A percentile compares a stretch with the other conserved stretches of the same genome.
phyloP scores from a whole-genome alignment of 2,797 vertebrate genomes.

The Tinamus major region DNA sequence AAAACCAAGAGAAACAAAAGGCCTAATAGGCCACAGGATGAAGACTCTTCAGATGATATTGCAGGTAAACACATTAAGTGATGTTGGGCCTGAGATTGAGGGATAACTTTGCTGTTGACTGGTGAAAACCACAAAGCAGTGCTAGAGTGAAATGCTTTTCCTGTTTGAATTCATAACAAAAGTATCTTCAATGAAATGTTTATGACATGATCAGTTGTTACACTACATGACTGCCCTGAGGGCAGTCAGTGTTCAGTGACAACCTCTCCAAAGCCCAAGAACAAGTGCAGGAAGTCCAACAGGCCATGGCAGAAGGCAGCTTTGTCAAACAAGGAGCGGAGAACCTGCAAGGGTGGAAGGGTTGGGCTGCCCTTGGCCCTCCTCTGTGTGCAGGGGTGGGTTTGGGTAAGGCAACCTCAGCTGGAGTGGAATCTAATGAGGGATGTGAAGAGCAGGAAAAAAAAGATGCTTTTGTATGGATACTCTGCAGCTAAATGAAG shows the following conservation, averaged over 20 bases:
- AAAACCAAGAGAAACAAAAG: constrained; percentile 93
- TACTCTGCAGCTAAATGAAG: not conserved
- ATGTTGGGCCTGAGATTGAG: not conserved
- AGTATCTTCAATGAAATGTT: not conserved
- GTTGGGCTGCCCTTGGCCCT: not conserved
- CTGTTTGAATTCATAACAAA: not conserved
- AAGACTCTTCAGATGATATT: constrained; percentile 97
- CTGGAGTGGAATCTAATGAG: not conserved
- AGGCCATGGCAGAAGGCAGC: accelerated
- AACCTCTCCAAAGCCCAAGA: not conserved
- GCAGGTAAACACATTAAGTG: constrained; percentile 81
- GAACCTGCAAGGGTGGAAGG: not conserved
- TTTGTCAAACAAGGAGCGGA: not conserved
- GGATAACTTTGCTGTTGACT: not conserved
- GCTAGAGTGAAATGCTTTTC: not conserved
- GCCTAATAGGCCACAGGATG: constrained; percentile 89
- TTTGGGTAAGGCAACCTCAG: not conserved
- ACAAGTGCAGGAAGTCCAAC: accelerated
- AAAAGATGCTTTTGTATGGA: not conserved
- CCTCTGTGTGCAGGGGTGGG: not conserved
- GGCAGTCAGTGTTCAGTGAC: not conserved
- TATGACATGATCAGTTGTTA: not conserved
- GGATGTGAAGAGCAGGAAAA: not conserved
- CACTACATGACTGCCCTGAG: not conserved
- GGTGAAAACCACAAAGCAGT: not conserved